Percentiles rank a stretch among this genome's conserved stretches.
Conservation (phyloP, 2,888 invertebrate genomes). For the Oligia fasciuncula region DNA sequence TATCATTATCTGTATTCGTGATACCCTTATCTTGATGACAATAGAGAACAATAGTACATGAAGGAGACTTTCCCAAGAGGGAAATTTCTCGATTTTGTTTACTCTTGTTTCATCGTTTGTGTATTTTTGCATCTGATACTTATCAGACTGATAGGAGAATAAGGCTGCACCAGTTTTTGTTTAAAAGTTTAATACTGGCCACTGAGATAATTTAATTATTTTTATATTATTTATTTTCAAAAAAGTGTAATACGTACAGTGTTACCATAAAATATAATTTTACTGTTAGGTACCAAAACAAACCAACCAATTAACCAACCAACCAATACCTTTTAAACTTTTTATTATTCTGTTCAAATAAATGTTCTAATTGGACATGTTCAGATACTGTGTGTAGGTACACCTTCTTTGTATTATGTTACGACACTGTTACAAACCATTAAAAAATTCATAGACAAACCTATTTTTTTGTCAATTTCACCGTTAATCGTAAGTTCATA, state of each 20-base stretch:
- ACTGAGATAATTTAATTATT: neutral
- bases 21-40: slow-evolving; percentile 12
- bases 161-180: neutral
- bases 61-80: slow-evolving; percentile 1
- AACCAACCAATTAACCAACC: no score
- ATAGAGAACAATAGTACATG: slow-evolving; percentile 6
- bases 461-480: neutral
- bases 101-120: neutral
- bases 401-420: neutral
- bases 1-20: slow-evolving; percentile 20
- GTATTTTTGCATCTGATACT: slow-evolving; percentile 5
- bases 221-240: no score
- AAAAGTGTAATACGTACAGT: no score
- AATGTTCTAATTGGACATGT: neutral
- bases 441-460: neutral
- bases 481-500: neutral
- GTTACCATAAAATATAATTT: no score
- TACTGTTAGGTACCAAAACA: no score
- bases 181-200: neutral
- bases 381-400: neutral
- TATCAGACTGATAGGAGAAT: neutral
- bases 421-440: neutral
- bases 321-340: neutral
- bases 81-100: slow-evolving; percentile 25
- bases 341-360: neutral